phyloP scores from a whole-genome alignment of 2,113 vertebrate species.

The Cairina moschata region DNA sequence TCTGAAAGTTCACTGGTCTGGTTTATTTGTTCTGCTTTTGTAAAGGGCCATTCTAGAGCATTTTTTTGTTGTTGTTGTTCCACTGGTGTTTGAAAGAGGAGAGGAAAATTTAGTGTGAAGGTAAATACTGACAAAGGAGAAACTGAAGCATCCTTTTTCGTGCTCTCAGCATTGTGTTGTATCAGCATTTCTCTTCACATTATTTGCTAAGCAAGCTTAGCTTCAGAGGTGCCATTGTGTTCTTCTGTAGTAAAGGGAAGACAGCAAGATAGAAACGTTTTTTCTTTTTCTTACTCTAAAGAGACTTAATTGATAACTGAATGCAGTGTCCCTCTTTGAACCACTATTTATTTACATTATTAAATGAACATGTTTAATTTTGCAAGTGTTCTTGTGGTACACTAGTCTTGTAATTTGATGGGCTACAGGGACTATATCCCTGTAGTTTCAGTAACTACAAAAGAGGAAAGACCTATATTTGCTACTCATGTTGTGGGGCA shows the following conservation, averaged over 20 bases:
- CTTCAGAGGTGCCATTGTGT: neutral
- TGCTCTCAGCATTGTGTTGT: neutral
- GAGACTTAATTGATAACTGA: neutral
- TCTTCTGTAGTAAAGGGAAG: neutral
- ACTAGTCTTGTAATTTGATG: neutral
- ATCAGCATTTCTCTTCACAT: neutral
- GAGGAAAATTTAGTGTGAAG: neutral
- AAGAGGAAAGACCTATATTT: neutral
- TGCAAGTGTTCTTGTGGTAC: neutral
- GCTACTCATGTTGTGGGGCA: too few relatives aligned
- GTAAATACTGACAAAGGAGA: neutral
- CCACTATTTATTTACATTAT: neutral
- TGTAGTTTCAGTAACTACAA: neutral
- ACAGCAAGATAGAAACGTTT: neutral
- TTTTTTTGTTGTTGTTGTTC: neutral
- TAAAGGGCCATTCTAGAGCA: neutral
- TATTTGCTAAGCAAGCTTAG: neutral
- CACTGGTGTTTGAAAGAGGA: neutral
- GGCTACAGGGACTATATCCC: too few relatives aligned
- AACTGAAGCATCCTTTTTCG: neutral
- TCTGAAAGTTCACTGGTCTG: slow-evolving; percentile 1
- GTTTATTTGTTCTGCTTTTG: neutral
- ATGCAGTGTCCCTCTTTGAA: neutral
- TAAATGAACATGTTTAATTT: neutral
- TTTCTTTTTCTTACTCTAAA: neutral